Percentiles rank a stretch among this genome's conserved stretches.
Evolutionary conservation across 2,888 invertebrate genomes (phyloP).

Genomic region (Biston stratarius): DNA sequence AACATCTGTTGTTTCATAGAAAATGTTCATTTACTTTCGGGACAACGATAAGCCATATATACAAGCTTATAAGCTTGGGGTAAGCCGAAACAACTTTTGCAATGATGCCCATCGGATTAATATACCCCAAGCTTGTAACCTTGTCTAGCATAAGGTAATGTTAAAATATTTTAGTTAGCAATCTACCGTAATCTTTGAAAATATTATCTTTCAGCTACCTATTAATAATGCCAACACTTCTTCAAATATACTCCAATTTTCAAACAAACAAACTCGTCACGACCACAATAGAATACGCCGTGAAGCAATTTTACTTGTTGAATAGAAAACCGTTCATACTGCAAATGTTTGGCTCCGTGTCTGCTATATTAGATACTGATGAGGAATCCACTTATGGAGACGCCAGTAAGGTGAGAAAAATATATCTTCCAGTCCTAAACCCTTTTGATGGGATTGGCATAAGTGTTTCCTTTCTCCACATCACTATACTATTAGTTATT

Average conservation of each 20-base stretch:
- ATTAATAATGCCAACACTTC: constrained; percentile 98
- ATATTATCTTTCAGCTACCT: constrained; percentile 89
- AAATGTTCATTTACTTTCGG: no score
- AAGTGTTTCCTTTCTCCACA: not conserved
- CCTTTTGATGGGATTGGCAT: not conserved
- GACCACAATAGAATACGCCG: constrained; percentile 98
- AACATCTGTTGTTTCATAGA: no score
- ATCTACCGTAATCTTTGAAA: no score
- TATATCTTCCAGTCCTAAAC: no score
- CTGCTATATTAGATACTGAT: constrained; percentile 97
- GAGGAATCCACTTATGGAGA: constrained; percentile 95
- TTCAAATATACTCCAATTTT: constrained; percentile 98
- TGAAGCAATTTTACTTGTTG: constrained; percentile 98
- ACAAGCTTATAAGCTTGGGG: no score
- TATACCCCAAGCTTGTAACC: no score
- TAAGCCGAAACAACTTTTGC: no score
- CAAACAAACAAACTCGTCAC: constrained; percentile 98
- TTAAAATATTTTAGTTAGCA: no score
- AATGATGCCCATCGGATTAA: no score
- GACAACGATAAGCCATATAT: no score
- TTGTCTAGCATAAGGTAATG: no score
- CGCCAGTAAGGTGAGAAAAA: constrained; percentile 92
- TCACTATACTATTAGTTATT: no score
- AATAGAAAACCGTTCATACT: constrained; percentile 99
- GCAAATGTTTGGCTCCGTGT: constrained; percentile 99